These are phyloP conservation scores for Drosophila engyochracea DNA, from an alignment of 2,888 invertebrate genomes.

Conservation along the genomic window DNA sequence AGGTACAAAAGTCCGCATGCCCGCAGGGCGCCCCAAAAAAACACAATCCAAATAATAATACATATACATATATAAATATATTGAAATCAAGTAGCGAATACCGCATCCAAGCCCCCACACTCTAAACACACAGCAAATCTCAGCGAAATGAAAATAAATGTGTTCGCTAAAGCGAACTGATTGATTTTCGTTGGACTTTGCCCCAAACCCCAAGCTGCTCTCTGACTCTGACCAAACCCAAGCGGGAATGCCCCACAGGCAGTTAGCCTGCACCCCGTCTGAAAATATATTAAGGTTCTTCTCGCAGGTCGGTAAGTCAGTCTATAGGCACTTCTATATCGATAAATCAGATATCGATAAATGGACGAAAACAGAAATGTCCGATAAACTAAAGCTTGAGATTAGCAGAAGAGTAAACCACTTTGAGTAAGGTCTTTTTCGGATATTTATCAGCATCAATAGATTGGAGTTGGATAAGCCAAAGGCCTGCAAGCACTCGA, in stretches of 20 bases:
- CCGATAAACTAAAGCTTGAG: neutral
- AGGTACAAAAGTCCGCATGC: constrained; percentile 66
- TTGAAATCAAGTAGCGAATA: constrained; percentile 67
- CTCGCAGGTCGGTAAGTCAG: neutral
- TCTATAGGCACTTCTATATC: neutral
- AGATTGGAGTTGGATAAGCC: neutral
- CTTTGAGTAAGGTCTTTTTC: neutral
- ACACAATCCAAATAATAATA: constrained; percentile 61
- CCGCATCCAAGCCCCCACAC: neutral
- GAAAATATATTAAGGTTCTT: neutral
- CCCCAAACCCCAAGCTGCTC: neutral
- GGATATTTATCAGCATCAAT: neutral
- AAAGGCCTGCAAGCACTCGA: neutral
- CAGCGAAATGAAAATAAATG: constrained; percentile 84
- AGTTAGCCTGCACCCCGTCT: neutral
- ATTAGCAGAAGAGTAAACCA: neutral
- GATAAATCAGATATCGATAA: neutral
- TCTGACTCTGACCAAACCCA: neutral
- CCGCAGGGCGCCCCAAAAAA: constrained; percentile 39
- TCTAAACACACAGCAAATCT: constrained; percentile 55
- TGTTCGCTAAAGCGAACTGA: constrained; percentile 83
- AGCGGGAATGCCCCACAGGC: neutral
- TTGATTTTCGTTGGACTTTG: constrained; percentile 80
- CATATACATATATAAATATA: constrained; percentile 52
- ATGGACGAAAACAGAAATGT: neutral